Evolutionary conservation across 2,113 vertebrate genomes (phyloP).

Genomic region (Oriolus oriolus): DNA sequence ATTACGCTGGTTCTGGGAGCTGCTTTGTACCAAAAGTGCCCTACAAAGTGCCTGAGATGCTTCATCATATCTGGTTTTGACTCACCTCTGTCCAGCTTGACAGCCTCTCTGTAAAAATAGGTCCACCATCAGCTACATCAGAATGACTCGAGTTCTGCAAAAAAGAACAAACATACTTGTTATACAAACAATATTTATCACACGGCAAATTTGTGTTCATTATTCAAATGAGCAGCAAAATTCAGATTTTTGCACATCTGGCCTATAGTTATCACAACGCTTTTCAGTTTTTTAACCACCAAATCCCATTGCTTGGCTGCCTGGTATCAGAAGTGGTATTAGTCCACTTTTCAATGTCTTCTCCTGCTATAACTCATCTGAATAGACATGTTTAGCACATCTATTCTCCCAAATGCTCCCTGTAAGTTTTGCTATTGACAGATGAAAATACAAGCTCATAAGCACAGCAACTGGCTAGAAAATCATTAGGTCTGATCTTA

Average conservation of each 20-base stretch:
- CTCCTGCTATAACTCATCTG: not conserved
- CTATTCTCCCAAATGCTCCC: not conserved
- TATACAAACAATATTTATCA: not conserved
- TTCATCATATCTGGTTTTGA: not conserved
- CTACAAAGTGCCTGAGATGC: not conserved
- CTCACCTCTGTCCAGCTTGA: constrained; percentile 68
- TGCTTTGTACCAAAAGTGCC: not conserved
- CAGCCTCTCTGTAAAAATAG: constrained; percentile 50
- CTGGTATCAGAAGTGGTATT: not conserved
- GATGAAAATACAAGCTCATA: not conserved
- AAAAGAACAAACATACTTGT: not conserved
- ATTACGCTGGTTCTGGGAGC: not conserved
- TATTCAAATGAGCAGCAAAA: not conserved
- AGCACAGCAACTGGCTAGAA: not conserved
- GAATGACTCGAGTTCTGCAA: constrained; percentile 64
- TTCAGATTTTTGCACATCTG: not conserved
- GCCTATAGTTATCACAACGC: not conserved
- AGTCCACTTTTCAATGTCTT: not conserved
- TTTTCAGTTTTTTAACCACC: not conserved
- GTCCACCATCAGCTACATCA: constrained; percentile 16
- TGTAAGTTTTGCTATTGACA: not conserved
- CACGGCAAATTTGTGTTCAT: not conserved
- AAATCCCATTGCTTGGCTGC: not conserved
- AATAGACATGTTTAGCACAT: not conserved
- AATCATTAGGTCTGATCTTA: not conserved